Conservation (phyloP, 2,888 invertebrate species). For the Epinotia ramella region DNA sequence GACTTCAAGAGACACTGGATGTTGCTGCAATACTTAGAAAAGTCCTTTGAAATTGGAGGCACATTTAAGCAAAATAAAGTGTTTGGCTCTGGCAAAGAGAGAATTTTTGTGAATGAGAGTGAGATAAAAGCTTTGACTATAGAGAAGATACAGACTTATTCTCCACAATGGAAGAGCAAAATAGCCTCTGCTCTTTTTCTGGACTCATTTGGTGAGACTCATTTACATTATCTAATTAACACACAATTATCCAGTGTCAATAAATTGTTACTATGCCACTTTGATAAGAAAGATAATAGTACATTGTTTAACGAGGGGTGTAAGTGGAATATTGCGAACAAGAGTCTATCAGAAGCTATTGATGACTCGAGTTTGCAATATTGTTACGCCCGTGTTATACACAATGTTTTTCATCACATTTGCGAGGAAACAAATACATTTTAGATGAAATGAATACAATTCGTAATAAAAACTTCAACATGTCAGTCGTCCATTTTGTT, state of each 20-base stretch:
- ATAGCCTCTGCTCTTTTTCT: slow-evolving; percentile 86
- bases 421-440: no score
- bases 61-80: slow-evolving; percentile 82
- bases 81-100: slow-evolving; percentile 72
- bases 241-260: slow-evolving; percentile 11
- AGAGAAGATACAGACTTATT: slow-evolving; percentile 75
- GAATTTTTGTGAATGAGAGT: slow-evolving; percentile 78
- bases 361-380: no score
- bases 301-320: no score
- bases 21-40: slow-evolving; percentile 74
- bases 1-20: slow-evolving; percentile 78
- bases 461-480: no score
- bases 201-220: slow-evolving; percentile 82
- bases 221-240: slow-evolving; percentile 29
- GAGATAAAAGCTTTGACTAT: slow-evolving; percentile 82
- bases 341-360: no score
- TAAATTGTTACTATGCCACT: slow-evolving; percentile 26
- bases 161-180: slow-evolving; percentile 82
- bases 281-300: slow-evolving; percentile 36
- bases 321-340: no score
- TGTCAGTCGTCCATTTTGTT: no score
- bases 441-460: no score
- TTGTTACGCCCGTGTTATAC: no score
- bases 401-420: no score
- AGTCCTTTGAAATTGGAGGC: slow-evolving; percentile 80